A percentile compares a stretch with the other conserved stretches of the same genome.
phyloP scores from a whole-genome alignment of 2,888 invertebrate species.

The Crepidodera aurea region DNA sequence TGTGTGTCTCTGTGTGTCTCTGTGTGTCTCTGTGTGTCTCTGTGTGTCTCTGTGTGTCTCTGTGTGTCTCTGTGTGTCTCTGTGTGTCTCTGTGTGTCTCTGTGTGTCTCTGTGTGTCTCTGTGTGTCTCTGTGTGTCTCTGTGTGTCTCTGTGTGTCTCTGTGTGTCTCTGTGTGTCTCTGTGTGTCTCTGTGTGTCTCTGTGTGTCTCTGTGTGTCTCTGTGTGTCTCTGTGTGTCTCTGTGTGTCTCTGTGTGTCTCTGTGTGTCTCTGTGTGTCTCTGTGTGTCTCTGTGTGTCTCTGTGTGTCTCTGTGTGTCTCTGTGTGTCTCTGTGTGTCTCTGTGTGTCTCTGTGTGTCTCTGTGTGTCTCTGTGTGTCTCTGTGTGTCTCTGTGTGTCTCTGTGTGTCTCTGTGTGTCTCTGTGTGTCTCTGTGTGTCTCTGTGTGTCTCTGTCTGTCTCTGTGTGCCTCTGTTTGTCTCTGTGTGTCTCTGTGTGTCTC shows the following conservation, averaged over 20 bases:
- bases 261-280: neutral
- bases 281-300: neutral
- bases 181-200: neutral
- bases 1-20: neutral
- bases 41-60: neutral
- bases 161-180: neutral
- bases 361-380: neutral
- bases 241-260: neutral
- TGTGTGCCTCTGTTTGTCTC: too few species aligned
- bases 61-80: neutral
- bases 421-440: neutral
- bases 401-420: neutral
- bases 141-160: neutral
- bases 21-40: neutral
- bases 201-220: neutral
- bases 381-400: neutral
- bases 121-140: neutral
- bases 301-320: neutral
- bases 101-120: neutral
- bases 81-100: neutral
- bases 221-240: neutral
- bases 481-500: neutral
- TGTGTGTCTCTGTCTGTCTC: neutral
- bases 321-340: neutral
- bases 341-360: neutral